Percentiles rank a stretch among this genome's conserved stretches.
Evolutionary conservation across 2,797 vertebrate species (phyloP).

Genomic region (Epinephelus coioides): DNA sequence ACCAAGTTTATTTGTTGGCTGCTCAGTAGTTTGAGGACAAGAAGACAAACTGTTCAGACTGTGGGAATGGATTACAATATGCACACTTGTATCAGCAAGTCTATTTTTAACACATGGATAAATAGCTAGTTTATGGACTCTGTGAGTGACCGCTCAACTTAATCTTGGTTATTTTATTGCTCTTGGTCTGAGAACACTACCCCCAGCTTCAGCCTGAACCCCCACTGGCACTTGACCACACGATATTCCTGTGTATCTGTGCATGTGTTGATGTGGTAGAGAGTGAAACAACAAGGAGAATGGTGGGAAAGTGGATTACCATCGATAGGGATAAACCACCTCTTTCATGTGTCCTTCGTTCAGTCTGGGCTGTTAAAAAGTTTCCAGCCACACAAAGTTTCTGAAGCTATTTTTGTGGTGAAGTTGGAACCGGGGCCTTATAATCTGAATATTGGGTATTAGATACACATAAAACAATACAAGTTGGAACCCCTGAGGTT

Average conservation of each 20-base stretch:
- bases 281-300: conserved; percentile 50
- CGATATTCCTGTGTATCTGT: conserved; percentile 27
- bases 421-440: conserved; percentile 67
- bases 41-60: conserved; percentile 11
- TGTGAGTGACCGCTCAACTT: conserved; percentile 41
- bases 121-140: conserved; percentile 53
- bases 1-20: conserved; percentile 9
- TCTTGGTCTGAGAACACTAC: conserved; percentile 45
- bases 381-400: conserved; percentile 74
- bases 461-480: conserved; percentile 82
- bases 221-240: conserved; percentile 46
- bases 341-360: conserved; percentile 60
- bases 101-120: conserved; percentile 43
- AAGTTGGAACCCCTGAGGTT: conserved; percentile 69
- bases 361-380: conserved; percentile 51
- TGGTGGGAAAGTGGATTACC: conserved; percentile 69
- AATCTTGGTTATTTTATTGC: conserved; percentile 54
- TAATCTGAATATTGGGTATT: conserved; percentile 79
- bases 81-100: conserved; percentile 25
- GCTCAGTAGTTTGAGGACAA: conserved; percentile 4
- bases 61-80: conserved; percentile 29
- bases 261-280: conserved; percentile 40
- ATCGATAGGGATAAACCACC: conserved; percentile 66
- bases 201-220: conserved; percentile 30
- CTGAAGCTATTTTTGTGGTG: conserved; percentile 60